Evolutionary conservation across 2,113 vertebrate species (phyloP).

Genomic region (Equus quagga): DNA sequence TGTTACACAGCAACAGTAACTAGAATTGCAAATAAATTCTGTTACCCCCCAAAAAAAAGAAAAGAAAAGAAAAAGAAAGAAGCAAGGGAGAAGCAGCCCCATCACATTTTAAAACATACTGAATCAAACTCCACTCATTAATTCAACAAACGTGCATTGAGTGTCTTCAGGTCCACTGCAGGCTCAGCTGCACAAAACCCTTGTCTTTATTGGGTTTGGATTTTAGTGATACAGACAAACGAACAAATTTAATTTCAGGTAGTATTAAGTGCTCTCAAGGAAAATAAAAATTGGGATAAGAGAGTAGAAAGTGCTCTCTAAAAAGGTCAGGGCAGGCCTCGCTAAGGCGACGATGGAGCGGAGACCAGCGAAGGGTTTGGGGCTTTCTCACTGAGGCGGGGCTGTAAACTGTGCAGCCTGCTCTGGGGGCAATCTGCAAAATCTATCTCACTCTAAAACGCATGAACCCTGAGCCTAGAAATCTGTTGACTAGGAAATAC

Average conservation of each 20-base stretch:
- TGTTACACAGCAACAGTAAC: background rate
- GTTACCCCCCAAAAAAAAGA: background rate
- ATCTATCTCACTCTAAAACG: background rate
- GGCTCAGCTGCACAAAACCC: background rate
- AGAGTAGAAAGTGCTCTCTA: background rate
- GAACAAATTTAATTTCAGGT: background rate
- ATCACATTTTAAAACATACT: background rate
- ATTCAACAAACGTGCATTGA: background rate
- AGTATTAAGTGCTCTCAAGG: background rate
- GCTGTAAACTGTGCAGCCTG: background rate
- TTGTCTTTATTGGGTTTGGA: background rate
- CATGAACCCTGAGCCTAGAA: background rate
- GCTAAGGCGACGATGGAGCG: background rate
- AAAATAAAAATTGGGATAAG: background rate
- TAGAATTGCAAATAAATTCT: background rate
- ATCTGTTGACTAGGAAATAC: background rate
- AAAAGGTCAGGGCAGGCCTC: background rate
- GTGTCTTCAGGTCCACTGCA: background rate
- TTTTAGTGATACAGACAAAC: background rate
- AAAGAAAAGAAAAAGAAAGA: background rate
- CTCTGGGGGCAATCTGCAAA: background rate
- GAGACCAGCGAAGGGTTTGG: rapidly evolving
- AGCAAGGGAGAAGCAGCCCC: background rate
- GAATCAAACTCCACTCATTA: background rate
- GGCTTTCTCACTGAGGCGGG: too few species aligned